A percentile compares a stretch with the other conserved stretches of the same genome.
These are phyloP conservation scores for Napeogenes sylphis DNA, from an alignment of 2,888 invertebrate genomes.

Conservation along the genomic window DNA sequence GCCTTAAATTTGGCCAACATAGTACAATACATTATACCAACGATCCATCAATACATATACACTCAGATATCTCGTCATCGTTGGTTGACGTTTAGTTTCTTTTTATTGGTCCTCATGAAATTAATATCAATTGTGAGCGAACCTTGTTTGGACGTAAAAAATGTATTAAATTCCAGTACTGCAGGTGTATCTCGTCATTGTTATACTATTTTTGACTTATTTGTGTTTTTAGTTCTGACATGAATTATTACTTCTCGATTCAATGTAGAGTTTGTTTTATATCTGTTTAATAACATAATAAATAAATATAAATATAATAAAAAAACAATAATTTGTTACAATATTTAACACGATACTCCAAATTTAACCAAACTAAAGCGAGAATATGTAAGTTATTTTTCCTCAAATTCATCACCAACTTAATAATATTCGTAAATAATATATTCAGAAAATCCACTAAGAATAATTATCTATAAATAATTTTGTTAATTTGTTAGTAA, in stretches of 20 bases:
- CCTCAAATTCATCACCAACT: too few relatives aligned
- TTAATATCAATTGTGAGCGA: conserved; percentile 63
- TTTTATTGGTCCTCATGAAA: conserved; percentile 57
- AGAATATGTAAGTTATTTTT: too few relatives aligned
- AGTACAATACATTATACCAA: too few relatives aligned
- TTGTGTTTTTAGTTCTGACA: not conserved
- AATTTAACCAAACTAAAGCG: too few relatives aligned
- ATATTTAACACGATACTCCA: too few relatives aligned
- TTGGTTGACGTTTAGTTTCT: conserved; percentile 32
- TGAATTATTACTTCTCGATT: not conserved
- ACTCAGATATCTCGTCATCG: not conserved
- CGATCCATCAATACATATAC: not conserved
- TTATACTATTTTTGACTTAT: conserved; percentile 1
- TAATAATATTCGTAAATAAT: too few relatives aligned
- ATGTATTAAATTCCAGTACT: conserved; percentile 29
- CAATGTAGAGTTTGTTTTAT: not conserved
- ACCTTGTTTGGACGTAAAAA: conserved; percentile 46
- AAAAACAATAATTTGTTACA: not conserved
- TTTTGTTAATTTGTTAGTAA: too few relatives aligned
- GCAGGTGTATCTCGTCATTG: conserved; percentile 35
- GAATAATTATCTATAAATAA: too few relatives aligned
- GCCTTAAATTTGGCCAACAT: too few relatives aligned
- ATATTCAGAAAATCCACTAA: too few relatives aligned
- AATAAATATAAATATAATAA: too few relatives aligned
- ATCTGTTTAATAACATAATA: too few relatives aligned